Base-by-base conservation (phyloP, 92 coral and sea anemone species). In the Palythoa grandiflora region DNA sequence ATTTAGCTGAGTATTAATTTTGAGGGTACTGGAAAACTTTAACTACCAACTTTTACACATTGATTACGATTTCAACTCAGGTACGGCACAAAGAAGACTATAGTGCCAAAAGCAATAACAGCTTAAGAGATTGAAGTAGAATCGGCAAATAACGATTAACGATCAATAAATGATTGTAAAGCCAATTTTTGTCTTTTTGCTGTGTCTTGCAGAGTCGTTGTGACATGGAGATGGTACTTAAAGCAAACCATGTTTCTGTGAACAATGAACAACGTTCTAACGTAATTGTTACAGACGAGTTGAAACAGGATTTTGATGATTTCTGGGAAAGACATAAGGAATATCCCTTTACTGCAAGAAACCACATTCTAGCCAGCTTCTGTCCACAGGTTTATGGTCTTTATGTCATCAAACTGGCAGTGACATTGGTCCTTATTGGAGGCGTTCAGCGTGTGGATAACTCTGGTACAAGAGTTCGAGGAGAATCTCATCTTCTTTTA, bases 321-420 rank as follows among this genome's bases (percentile, higher is more conserved):
- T 96, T 95, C 88, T 96, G 99, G 99, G 74, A 17, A 71, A 90
- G 90, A 63, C 83, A 93, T 80, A 92, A 77, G 75, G 86, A 92
- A 28, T 71, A 86, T 19, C 97, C 98, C 15, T 92, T 96, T 3
- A 71, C 59, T 84, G 99, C 93, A 3, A 93, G 99, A 19, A 95
- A 96, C 94, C 99, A 95, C 80, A 91, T 96, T 61, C 93, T 96
- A 35, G 92, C 99, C 71, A 93, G 96, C 75, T 92, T 96, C 75
- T 96, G 99, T 63, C 99, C 99, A 0, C 99, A 95, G 83, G 96
- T 96, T 17, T 96, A 95, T 87, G 99, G 99, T 55, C 91, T 95
- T 78, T 96, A 96, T 84, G 99, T 93, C 13, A 96, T 96, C 35
- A 96, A 96, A 86, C 93, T 96, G 38, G 99, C 98, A 0, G 98